Conservation (phyloP, 2,888 invertebrate genomes). For the Machimus atricapillus region DNA sequence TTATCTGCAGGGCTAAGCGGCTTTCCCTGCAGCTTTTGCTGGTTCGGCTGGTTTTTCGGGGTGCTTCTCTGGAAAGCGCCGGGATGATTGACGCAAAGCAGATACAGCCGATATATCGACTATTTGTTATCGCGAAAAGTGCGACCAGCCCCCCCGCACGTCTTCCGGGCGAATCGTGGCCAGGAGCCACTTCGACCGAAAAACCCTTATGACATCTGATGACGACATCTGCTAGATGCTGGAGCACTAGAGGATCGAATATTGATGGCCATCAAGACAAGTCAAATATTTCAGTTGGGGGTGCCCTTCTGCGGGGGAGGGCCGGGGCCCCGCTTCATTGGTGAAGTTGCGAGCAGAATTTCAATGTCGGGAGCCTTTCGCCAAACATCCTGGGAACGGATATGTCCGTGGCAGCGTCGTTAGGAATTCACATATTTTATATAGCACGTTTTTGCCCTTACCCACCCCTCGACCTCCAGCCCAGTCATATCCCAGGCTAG, state of each 20-base stretch:
- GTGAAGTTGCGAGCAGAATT: constrained; percentile 15
- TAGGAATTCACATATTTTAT: constrained; percentile 23
- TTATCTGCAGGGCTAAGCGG: not conserved
- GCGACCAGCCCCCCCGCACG: not conserved
- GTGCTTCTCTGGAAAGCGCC: not conserved
- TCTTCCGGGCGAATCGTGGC: not conserved
- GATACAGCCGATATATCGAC: constrained; percentile 37
- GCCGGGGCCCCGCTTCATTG: not conserved
- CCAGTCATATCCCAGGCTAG: not conserved
- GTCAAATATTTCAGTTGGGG: constrained; percentile 24
- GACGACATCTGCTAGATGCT: constrained; percentile 17
- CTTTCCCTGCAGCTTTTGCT: not conserved
- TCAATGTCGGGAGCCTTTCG: constrained; percentile 4
- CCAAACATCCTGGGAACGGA: not conserved
- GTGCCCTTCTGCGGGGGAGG: not conserved
- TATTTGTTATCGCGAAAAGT: constrained; percentile 26
- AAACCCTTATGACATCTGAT: constrained; percentile 25
- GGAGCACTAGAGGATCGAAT: not conserved
- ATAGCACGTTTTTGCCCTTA: not conserved
- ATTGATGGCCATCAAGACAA: constrained; percentile 31
- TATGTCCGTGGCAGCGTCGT: constrained; percentile 23
- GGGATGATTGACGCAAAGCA: constrained; percentile 42
- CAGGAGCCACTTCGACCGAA: not conserved
- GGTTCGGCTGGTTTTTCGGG: not conserved
- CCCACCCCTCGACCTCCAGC: not conserved